These are phyloP conservation scores for Rambutsinella grinnellia DNA, from an alignment of 2,888 invertebrate species.

Conservation along the genomic window DNA sequence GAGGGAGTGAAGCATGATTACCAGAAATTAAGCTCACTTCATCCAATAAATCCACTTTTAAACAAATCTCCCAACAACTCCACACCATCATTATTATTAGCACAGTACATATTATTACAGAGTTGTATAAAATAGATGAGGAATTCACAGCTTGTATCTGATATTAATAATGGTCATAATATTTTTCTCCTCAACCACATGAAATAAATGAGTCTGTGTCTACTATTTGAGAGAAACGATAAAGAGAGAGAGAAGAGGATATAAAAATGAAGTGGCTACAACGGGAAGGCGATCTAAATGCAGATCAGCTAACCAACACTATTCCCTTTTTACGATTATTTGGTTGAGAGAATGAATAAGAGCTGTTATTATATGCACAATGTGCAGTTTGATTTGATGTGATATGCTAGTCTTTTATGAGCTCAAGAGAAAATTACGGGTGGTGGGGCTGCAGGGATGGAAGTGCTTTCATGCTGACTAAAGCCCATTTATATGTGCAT, in stretches of 20 bases:
- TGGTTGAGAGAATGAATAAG: conserved; percentile 2
- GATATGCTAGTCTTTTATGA: too few relatives aligned
- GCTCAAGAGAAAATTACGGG: too few relatives aligned
- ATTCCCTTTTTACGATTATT: conserved; percentile 14
- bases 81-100: conserved; percentile 2
- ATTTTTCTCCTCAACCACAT: conserved; percentile 19
- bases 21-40: conserved; percentile 52
- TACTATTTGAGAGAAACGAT: neutral
- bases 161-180: conserved; percentile 45
- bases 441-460: neutral
- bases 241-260: neutral
- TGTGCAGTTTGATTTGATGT: conserved; percentile 29
- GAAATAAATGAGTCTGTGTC: conserved; percentile 20
- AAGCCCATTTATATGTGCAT: too few relatives aligned
- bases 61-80: conserved; percentile 24
- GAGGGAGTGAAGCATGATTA: conserved; percentile 41
- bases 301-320: neutral
- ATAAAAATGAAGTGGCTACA: conserved; percentile 4
- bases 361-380: conserved; percentile 44
- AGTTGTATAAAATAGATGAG: conserved; percentile 24
- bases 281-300: neutral
- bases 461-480: too few relatives aligned
- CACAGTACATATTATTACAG: conserved; percentile 8
- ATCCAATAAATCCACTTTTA: conserved; percentile 51
- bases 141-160: conserved; percentile 47